These are phyloP conservation scores for Noctua janthina DNA, from an alignment of 2,888 invertebrate genomes.

Conservation along the genomic window DNA sequence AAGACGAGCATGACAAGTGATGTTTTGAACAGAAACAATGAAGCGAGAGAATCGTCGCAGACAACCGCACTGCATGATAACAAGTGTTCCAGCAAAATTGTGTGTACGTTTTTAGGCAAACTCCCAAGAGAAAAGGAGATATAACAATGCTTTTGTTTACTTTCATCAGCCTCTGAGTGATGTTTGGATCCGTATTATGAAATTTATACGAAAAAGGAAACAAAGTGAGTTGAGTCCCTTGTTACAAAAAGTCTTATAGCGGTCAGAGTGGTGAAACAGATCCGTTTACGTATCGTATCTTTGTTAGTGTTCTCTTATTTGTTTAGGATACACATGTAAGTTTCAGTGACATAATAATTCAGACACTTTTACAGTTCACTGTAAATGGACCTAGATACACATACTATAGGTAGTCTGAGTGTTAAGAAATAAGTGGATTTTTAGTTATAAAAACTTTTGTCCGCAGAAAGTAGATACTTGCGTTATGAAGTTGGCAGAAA, in stretches of 20 bases:
- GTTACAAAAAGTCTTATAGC: conserved; percentile 60
- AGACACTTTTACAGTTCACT: background rate
- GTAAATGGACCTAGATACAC: background rate
- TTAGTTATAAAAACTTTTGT: background rate
- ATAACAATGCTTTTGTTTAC: conserved; percentile 76
- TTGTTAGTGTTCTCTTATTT: conserved; percentile 35
- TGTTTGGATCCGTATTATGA: conserved; percentile 70
- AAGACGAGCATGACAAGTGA: conserved; percentile 64
- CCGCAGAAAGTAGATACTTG: background rate
- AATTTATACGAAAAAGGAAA: conserved; percentile 68
- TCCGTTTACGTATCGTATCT: conserved; percentile 53
- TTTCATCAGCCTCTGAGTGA: conserved; percentile 73
- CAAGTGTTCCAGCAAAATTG: conserved; percentile 73
- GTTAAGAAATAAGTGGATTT: background rate
- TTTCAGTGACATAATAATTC: conserved; percentile 1
- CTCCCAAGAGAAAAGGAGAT: conserved; percentile 67
- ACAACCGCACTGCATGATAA: conserved; percentile 66
- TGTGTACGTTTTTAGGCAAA: conserved; percentile 73
- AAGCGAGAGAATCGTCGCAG: conserved; percentile 48
- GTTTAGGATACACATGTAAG: conserved; percentile 12
- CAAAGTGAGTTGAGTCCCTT: conserved; percentile 63
- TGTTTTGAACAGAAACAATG: conserved; percentile 70
- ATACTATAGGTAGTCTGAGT: background rate
- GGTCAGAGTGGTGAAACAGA: conserved; percentile 60
- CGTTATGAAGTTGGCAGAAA: too few relatives aligned